Base-by-base conservation (phyloP, 1,140 invertebrate genomes). In the Octopus sinensis region DNA sequence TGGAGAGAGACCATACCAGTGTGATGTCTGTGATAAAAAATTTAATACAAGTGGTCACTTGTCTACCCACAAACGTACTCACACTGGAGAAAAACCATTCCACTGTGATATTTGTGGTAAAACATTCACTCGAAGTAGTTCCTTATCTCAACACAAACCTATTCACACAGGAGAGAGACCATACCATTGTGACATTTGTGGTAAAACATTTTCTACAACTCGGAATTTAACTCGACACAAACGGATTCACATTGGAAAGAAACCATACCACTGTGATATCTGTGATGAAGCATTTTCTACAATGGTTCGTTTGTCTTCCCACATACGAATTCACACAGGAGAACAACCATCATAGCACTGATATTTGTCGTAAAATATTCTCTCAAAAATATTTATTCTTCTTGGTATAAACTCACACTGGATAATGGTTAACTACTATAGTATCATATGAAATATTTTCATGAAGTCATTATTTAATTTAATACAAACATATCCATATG, bases 1-100 rank as follows among this genome's bases (percentile, higher is more conserved):
- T 9, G 91, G 89, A 6, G 87, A 88, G 54, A 82, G 82, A 17
- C 87, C 84, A 68, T 90, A 86, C 77, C 86, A 86, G 75, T 92
- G 91, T 83, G 84, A 87, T 56, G 87, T 86, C 82, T 92, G 91
- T 85, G 90, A 88, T 9, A 62, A 82, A 53, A 53, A 23, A 17
- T 83, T 83, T 68, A n/a, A 12, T 3, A 13, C 12, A 12, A 68
- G 12, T 13, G 62, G n/a, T n/a, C 12, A 68, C 62, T n/a, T 68
- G 12, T 13, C 12, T 68, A 12, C n/a, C 12, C 62, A 68, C 62
- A 68, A n/a, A n/a, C 12, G n/a, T 12, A 68, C 62, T 13, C 62
- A 68, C n/a, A n/a, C 12, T 1, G 12, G n/a, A n/a, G 62, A 68
- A 12, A 68, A n/a, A n/a, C 62, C 62, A n/a, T 68, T 13, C 62